Base-by-base conservation (phyloP, 2,797 vertebrate species). In the Telmatherina bonti region DNA sequence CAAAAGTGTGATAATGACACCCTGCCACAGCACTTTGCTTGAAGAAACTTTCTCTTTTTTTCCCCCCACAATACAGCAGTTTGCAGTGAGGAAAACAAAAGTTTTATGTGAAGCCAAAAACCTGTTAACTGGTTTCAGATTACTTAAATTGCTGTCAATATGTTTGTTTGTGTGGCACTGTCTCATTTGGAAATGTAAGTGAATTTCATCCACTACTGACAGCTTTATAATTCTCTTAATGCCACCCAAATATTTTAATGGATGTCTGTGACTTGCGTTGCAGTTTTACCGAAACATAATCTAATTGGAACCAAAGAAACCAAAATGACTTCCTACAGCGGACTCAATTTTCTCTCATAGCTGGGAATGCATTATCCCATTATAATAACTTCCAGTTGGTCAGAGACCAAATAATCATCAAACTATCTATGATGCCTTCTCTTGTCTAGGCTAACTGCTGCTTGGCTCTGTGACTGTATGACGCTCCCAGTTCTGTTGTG, bases 311-410 rank as follows among this genome's bases (percentile, higher is more conserved):
- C 77, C 74, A 82, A 78, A 76, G 53, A 82, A 85, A 82, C 84
- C 81, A 84, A 86, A 88, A 88, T 84, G n/a, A 74, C 63, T 82
- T 73, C 67, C 35, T 69, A 73, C 71, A 69, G 60, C 56, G 73
- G 68, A 73, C 55, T 82, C 72, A 47, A 78, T 74, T 82, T 83
- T 79, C 60, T 75, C 66, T 74, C 63, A 79, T 72, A 65, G 49
- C 70, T 76, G 72, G 69, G 77, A 87, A 85, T 82, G 67, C 69
- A 82, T 87, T 64, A 86, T 83, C 74, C 74, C 54, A 73, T 89
- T 79, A 87, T 88, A 60, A 56, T 18, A 47, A 79, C 71, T 80
- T 87, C 79, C 73, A 72, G 61, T 88, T 62, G 43, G 79, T 84
- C 62, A 65, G 78, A 87, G 81, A 85, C 76, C 80, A 87, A 86